Evolutionary conservation across 1,140 invertebrate species (phyloP).

Genomic region (Solen grandis): DNA sequence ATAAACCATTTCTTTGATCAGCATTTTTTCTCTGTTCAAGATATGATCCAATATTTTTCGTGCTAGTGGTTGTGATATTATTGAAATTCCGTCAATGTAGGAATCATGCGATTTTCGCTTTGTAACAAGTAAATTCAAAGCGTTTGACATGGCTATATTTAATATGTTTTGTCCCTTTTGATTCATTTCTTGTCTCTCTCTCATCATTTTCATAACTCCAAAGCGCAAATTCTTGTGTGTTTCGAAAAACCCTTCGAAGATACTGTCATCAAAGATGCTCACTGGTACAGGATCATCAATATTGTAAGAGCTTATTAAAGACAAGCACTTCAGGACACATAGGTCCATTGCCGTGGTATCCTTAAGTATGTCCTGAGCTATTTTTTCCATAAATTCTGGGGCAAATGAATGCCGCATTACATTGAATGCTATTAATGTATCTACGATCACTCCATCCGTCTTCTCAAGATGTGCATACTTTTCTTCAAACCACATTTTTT

Average conservation of each 20-base stretch:
- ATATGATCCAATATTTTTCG: not conserved
- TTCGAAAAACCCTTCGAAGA: not conserved
- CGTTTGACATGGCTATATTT: constrained; percentile 23
- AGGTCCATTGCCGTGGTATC: not conserved
- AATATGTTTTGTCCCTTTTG: constrained; percentile 4
- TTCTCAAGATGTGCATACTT: constrained; percentile 26
- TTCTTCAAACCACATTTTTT: constrained; percentile 30
- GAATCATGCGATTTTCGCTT: not conserved
- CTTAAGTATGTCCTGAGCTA: not conserved
- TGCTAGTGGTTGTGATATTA: constrained; percentile 33
- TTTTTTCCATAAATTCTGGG: constrained; percentile 12
- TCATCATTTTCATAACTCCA: not conserved
- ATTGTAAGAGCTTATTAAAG: constrained; percentile 9
- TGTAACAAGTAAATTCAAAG: constrained; percentile 15
- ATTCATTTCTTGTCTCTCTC: constrained; percentile 7
- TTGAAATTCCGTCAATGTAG: constrained; percentile 22
- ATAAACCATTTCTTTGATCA: not conserved
- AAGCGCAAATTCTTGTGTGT: not conserved
- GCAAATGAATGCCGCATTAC: constrained; percentile 38
- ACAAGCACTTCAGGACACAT: constrained; percentile 15
- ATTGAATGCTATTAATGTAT: constrained; percentile 32
- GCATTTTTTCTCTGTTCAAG: not conserved
- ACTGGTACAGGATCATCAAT: too few relatives aligned
- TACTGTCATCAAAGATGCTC: constrained; percentile 25
- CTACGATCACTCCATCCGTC: not conserved